Evolutionary conservation across 2,888 invertebrate genomes (phyloP).

Genomic region (Epiblema foenella): DNA sequence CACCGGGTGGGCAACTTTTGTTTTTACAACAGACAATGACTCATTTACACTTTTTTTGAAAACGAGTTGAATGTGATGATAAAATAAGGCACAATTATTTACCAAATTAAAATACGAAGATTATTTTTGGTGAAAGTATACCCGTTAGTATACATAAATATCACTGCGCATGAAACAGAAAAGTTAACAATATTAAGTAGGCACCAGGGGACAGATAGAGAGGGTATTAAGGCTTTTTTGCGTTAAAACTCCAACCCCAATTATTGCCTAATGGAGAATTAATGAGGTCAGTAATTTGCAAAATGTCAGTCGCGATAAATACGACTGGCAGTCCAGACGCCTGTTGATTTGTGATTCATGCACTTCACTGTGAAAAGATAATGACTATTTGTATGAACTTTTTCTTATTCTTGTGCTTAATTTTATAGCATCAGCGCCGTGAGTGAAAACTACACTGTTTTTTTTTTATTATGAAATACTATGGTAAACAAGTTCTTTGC

Average conservation of each 20-base stretch:
- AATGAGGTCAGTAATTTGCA: slow-evolving; percentile 80
- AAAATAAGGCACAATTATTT: too few relatives aligned
- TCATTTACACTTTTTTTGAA: too few relatives aligned
- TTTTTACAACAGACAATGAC: too few relatives aligned
- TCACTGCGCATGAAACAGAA: background rate
- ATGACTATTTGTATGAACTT: background rate
- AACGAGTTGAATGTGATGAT: too few relatives aligned
- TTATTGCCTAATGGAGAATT: slow-evolving; percentile 82
- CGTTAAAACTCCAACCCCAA: slow-evolving; percentile 49
- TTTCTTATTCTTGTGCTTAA: background rate
- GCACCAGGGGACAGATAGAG: slow-evolving; percentile 42
- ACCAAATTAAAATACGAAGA: too few relatives aligned
- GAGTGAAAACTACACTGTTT: too few relatives aligned
- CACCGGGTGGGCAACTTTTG: too few relatives aligned
- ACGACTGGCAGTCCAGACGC: slow-evolving; percentile 56
- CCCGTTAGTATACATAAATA: background rate
- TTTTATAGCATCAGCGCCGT: background rate
- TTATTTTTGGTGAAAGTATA: background rate
- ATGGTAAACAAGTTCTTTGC: too few relatives aligned
- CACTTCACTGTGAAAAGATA: slow-evolving; percentile 15
- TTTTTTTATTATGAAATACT: too few relatives aligned
- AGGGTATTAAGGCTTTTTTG: slow-evolving; percentile 44
- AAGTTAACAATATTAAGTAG: slow-evolving; percentile 26
- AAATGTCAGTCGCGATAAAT: slow-evolving; percentile 78
- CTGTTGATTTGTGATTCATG: slow-evolving; percentile 10